These are phyloP conservation scores for Arctopsyche grandis DNA, from an alignment of 1,140 invertebrate species.

Conservation along the genomic window DNA sequence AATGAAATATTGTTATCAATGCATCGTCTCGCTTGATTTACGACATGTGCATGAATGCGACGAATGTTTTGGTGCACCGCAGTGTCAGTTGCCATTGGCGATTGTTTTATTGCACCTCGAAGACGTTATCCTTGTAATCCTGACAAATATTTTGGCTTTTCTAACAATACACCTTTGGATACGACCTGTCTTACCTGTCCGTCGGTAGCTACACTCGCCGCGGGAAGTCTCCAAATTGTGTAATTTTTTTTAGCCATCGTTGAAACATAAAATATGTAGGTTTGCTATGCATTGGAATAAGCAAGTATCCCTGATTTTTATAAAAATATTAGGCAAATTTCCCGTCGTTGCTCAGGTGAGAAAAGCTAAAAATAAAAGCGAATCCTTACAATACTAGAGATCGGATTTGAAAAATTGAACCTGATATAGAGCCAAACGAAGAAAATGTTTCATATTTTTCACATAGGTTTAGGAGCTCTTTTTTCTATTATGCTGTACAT, in stretches of 20 bases:
- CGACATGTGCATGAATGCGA: too few species aligned
- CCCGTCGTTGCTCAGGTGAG: too few species aligned
- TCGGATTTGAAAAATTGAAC: too few species aligned
- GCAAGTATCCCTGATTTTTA: background rate
- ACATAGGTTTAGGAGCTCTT: too few species aligned
- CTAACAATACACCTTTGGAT: background rate
- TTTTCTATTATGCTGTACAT: too few species aligned
- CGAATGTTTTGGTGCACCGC: slow-evolving; percentile 20
- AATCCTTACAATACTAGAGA: too few species aligned
- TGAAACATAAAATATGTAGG: background rate
- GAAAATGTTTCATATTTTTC: too few species aligned
- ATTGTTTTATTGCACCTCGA: slow-evolving; percentile 39
- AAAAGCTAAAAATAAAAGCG: too few species aligned
- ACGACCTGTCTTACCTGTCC: slow-evolving; percentile 27
- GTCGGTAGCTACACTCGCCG: slow-evolving; percentile 12
- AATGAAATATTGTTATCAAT: background rate
- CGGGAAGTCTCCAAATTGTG: slow-evolving; percentile 24
- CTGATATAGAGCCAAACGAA: too few species aligned
- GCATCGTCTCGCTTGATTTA: slow-evolving; percentile 16
- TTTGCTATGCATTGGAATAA: background rate
- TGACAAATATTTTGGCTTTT: slow-evolving; percentile 37
- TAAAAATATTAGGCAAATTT: too few species aligned
- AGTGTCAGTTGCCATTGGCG: background rate
- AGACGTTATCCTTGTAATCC: background rate
- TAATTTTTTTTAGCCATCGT: background rate